A percentile compares a stretch with the other conserved stretches of the same genome.
Conservation (phyloP, 2,797 vertebrate genomes). For the Pangasius larnaudii region DNA sequence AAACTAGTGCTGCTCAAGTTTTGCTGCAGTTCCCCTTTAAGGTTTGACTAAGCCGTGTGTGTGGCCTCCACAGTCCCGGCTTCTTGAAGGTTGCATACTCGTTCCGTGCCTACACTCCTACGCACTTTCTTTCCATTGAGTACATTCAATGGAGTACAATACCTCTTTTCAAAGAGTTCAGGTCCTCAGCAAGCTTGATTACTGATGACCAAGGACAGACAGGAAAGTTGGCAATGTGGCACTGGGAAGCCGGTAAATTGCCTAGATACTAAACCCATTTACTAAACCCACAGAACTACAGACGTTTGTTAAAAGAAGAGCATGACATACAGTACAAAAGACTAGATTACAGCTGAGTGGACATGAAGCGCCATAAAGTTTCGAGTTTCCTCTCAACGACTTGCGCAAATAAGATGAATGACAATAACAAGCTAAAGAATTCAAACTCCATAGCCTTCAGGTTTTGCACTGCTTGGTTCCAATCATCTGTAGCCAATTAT, state of each 20-base stretch:
- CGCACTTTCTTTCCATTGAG: slow-evolving; percentile 52
- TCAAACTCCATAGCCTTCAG: neutral
- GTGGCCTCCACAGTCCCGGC: slow-evolving; percentile 4
- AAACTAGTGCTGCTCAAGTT: neutral
- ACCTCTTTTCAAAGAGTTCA: slow-evolving; percentile 70
- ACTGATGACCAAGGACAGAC: slow-evolving; percentile 58
- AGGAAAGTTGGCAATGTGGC: slow-evolving; percentile 39
- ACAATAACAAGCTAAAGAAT: slow-evolving; percentile 1
- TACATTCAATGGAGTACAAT: slow-evolving; percentile 72
- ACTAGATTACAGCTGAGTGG: slow-evolving; percentile 20
- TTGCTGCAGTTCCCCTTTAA: neutral
- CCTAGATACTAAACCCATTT: slow-evolving; percentile 40
- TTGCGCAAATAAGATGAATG: slow-evolving; percentile 1
- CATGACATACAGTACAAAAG: slow-evolving; percentile 29
- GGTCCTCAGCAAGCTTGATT: slow-evolving; percentile 67
- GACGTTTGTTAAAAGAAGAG: slow-evolving; percentile 29
- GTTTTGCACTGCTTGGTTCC: slow-evolving; percentile 14
- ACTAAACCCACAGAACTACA: slow-evolving; percentile 35
- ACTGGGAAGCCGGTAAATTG: slow-evolving; percentile 41
- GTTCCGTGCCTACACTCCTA: slow-evolving; percentile 33
- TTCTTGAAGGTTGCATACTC: slow-evolving; percentile 45
- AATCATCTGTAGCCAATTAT: slow-evolving; percentile 33
- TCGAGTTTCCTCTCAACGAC: neutral
- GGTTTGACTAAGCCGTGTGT: neutral
- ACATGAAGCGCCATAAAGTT: slow-evolving; percentile 15